Evolutionary conservation across 2,113 vertebrate species (phyloP).

Genomic region (Chloropsis cyanopogon): DNA sequence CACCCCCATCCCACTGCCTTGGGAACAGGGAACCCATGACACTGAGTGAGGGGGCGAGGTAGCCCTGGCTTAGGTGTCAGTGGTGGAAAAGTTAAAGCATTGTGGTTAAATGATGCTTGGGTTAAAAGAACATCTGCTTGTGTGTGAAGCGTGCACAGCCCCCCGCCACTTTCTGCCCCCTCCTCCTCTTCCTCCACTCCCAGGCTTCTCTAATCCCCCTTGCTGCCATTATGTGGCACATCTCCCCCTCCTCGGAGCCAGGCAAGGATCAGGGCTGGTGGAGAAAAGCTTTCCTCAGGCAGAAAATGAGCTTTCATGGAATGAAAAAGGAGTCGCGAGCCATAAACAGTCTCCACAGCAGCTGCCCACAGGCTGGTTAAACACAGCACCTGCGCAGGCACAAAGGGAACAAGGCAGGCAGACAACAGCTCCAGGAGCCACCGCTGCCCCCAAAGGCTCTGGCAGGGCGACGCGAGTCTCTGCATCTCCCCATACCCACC

Average conservation of each 20-base stretch:
- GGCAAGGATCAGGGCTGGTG: background rate
- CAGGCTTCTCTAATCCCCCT: background rate
- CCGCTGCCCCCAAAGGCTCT: background rate
- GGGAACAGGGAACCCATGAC: background rate
- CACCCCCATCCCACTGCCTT: background rate
- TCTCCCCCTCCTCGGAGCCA: background rate
- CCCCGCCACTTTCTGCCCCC: background rate
- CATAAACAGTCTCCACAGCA: conserved; percentile 61
- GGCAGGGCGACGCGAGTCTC: background rate
- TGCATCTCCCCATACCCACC: background rate
- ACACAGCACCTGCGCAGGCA: conserved; percentile 10
- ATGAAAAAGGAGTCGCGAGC: conserved; percentile 18
- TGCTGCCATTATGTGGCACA: background rate
- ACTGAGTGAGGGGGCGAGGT: background rate
- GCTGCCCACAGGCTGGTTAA: conserved; percentile 71
- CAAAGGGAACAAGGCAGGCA: background rate
- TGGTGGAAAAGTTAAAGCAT: background rate
- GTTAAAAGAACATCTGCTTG: conserved; percentile 47
- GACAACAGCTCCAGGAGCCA: background rate
- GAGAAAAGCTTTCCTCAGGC: conserved; percentile 61
- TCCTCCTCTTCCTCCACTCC: background rate
- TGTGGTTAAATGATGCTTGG: background rate
- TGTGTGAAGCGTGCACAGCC: background rate
- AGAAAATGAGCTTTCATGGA: conserved; percentile 66
- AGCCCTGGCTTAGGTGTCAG: background rate